A percentile compares a stretch with the other conserved stretches of the same genome.
phyloP scores from a whole-genome alignment of 2,888 invertebrate genomes.

The Drosophila differens region DNA sequence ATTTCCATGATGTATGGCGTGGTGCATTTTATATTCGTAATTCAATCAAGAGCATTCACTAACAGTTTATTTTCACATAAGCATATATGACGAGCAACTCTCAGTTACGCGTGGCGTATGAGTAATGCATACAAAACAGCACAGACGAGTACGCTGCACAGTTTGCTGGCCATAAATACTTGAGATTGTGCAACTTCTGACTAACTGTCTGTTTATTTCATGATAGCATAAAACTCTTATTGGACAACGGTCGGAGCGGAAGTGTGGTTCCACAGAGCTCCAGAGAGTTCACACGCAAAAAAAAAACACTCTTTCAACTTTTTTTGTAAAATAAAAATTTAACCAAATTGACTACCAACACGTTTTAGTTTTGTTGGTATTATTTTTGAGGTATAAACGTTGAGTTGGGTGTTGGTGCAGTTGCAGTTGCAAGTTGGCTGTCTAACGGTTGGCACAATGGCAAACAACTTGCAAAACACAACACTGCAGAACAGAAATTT shows the following conservation, averaged over 20 bases:
- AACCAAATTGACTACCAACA: conserved; percentile 66
- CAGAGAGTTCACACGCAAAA: conserved; percentile 55
- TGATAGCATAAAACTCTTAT: conserved; percentile 52
- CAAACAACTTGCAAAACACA: conserved; percentile 69
- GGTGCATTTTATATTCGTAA: conserved; percentile 2
- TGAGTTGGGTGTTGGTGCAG: conserved; percentile 42
- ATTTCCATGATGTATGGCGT: neutral
- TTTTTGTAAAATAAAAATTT: conserved; percentile 40
- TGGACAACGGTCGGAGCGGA: conserved; percentile 44
- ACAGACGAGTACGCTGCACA: conserved; percentile 19
- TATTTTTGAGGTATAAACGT: conserved; percentile 28
- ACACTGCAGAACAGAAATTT: conserved; percentile 57
- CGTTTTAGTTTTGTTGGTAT: conserved; percentile 26
- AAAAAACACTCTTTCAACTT: conserved; percentile 45
- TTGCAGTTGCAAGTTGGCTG: conserved; percentile 52
- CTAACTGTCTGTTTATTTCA: conserved; percentile 39
- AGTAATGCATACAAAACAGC: conserved; percentile 59
- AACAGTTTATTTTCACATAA: conserved; percentile 21
- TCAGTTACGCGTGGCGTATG: conserved; percentile 40
- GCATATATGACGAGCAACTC: conserved; percentile 3
- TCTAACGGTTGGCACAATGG: conserved; percentile 55
- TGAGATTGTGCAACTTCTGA: conserved; percentile 40
- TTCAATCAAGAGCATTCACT: conserved; percentile 32
- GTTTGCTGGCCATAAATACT: conserved; percentile 49
- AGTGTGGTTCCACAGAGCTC: conserved; percentile 32